phyloP scores from a whole-genome alignment of 1,140 invertebrate genomes.

The Meloidogyne floridensis region DNA sequence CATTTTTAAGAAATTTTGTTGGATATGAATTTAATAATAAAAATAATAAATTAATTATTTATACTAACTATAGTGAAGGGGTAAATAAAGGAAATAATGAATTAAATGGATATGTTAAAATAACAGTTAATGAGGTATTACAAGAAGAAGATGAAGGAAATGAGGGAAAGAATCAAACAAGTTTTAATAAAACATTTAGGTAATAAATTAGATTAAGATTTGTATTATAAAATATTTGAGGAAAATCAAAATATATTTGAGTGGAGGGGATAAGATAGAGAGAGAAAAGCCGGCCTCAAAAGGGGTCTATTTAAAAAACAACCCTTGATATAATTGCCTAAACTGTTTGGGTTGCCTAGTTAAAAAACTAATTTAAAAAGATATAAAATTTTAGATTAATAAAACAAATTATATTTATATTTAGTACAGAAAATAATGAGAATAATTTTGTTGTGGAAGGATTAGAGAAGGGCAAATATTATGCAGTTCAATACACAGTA shows the following conservation, averaged over 20 bases:
- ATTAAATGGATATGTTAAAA: constrained; percentile 48
- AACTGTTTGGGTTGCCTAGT: too few species aligned
- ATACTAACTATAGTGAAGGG: constrained; percentile 44
- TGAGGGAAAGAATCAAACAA: constrained; percentile 36
- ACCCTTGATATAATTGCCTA: too few species aligned
- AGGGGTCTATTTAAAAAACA: too few species aligned
- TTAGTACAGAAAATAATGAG: constrained; percentile 44
- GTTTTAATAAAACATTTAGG: constrained; percentile 50
- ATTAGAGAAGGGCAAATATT: constrained; percentile 49
- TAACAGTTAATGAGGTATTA: constrained; percentile 47
- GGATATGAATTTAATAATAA: constrained; percentile 37
- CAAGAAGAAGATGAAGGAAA: constrained; percentile 31
- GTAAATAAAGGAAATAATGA: constrained; percentile 27
- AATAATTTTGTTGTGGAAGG: constrained; percentile 49
- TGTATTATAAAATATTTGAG: too few species aligned
- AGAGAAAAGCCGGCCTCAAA: too few species aligned
- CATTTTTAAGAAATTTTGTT: constrained; percentile 50
- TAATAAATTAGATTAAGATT: neutral
- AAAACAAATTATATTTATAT: constrained; percentile 5
- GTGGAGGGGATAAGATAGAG: too few species aligned
- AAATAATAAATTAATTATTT: constrained; percentile 34
- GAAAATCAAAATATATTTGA: too few species aligned
- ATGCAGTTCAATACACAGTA: constrained; percentile 58
- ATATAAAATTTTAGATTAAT: neutral
- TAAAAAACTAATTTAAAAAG: too few species aligned